Base-by-base conservation (phyloP, 2,888 invertebrate genomes). In the Ephialtes manifestator region DNA sequence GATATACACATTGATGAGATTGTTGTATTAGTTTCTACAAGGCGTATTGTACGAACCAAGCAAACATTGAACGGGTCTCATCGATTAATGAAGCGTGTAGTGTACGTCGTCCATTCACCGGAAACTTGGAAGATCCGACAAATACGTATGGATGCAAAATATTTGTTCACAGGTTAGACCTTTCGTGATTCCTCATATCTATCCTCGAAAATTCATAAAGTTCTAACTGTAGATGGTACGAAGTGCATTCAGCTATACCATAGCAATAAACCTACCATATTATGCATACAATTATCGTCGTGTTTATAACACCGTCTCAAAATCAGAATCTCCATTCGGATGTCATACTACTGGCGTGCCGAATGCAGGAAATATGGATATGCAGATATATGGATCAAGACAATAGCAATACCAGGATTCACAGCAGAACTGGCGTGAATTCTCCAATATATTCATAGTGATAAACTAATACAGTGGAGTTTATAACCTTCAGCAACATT, bases 111-210 rank as follows among this genome's bases (percentile, higher is more conserved):
- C 53, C 53, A 51, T 60, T 13, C 15, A 24, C 65, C 72, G 79
- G 65, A 65, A 80, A 51, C 31, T 65, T n/a, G 43, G 60, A 80
- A 39, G 43, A 72, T 72, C 35, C 60, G 60, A n/a, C n/a, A n/a
- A n/a, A n/a, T n/a, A n/a, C n/a, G n/a, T n/a, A n/a, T n/a, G n/a
- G n/a, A n/a, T n/a, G n/a, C n/a, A n/a, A n/a, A n/a, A n/a, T n/a
- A n/a, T n/a, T n/a, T n/a, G n/a, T n/a, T n/a, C n/a, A n/a, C n/a
- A n/a, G n/a, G n/a, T n/a, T n/a, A n/a, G n/a, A n/a, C n/a, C n/a
- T n/a, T n/a, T n/a, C n/a, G n/a, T n/a, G n/a, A n/a, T n/a, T n/a
- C n/a, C n/a, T n/a, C n/a, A n/a, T n/a, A n/a, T n/a, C n/a, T n/a
- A n/a, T n/a, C n/a, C n/a, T n/a, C n/a, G n/a, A n/a, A n/a, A n/a